Base-by-base conservation (phyloP, 1,140 invertebrate genomes). In the Nebria ingens region DNA sequence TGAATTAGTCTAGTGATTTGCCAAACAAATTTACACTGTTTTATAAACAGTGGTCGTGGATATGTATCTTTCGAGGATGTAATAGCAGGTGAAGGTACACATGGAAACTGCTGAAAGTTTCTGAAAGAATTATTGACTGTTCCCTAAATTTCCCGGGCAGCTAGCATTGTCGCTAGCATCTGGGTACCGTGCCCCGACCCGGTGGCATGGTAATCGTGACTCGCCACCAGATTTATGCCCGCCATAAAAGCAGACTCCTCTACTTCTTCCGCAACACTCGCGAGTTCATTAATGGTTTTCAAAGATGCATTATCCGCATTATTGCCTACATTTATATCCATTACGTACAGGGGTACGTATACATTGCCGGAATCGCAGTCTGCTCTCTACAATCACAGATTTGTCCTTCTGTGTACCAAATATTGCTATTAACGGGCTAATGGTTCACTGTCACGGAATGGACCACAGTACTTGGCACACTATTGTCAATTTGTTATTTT, bases 281-380 rank as follows among this genome's bases (percentile, higher is more conserved):
- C 40, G 17, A 45, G 40, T 45, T 45, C 40, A 45, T 45, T 45
- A 45, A 45, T 45, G 15, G 40, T 45, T 45, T 45, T 45, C 40
- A 45, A 45, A 45, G 40, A 45, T 45, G 40, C 40, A 45, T 45
- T 45, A 17, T 6, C 40, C 40, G 40, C 40, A 45, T 45, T 45
- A 45, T 45, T 11, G 40, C 40, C 6, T 45, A 45, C 40, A 45
- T 45, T 45, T 45, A 45, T 45, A 45, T 45, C 40, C 40, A 45
- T 45, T 45, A 45, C 25, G n/a, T n/a, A n/a, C n/a, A n/a, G n/a
- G n/a, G n/a, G n/a, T n/a, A n/a, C n/a, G n/a, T n/a, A n/a, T n/a
- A n/a, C n/a, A n/a, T n/a, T n/a, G 25, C 25, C 25, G 25, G 25
- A n/a, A n/a, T n/a, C 25, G 25, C 25, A 6, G 25, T n/a, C n/a